These are phyloP conservation scores for Tipula unca DNA, from an alignment of 2,888 invertebrate genomes.

Conservation along the genomic window DNA sequence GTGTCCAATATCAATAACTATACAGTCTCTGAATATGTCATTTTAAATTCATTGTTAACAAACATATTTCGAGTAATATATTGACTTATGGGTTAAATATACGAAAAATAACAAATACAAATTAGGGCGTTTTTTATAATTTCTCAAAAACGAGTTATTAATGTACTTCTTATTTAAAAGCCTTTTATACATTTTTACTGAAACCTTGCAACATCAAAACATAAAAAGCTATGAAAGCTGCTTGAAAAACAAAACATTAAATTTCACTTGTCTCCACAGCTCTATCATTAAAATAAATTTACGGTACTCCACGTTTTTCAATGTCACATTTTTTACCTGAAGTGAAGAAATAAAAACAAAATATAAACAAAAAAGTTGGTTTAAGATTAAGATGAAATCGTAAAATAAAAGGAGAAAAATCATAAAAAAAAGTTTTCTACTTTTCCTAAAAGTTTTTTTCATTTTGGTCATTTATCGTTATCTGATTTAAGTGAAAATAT, in stretches of 20 bases:
- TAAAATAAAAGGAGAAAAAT: background rate
- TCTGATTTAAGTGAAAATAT: slow-evolving; percentile 14
- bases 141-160: too few species aligned
- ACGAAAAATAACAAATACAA: too few species aligned
- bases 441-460: background rate
- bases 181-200: too few species aligned
- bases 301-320: background rate
- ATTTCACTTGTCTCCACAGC: background rate
- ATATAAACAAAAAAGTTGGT: background rate
- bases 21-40: too few species aligned
- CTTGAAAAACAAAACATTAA: background rate
- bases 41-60: too few species aligned
- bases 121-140: too few species aligned
- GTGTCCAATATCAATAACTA: too few species aligned
- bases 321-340: background rate
- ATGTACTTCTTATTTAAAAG: too few species aligned
- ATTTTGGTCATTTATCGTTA: slow-evolving; percentile 8
- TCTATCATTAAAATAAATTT: background rate
- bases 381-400: background rate
- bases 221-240: background rate
- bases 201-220: too few species aligned
- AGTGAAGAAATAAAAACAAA: background rate
- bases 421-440: background rate
- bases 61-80: too few species aligned
- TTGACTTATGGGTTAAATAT: too few species aligned